phyloP scores from a whole-genome alignment of 2,888 invertebrate genomes.

The Gymnosoma rotundatum region DNA sequence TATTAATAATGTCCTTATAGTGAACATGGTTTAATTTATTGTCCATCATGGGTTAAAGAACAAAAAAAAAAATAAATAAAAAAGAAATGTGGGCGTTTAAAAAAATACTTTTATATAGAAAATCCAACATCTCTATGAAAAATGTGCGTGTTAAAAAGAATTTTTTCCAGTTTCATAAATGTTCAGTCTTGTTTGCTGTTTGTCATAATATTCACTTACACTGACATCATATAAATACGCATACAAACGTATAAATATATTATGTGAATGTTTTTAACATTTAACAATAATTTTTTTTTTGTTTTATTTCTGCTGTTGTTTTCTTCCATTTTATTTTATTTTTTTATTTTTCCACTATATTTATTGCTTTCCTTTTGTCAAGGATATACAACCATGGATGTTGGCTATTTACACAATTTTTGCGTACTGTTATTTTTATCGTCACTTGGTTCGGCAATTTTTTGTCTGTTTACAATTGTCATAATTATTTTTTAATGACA shows the following conservation, averaged over 20 bases:
- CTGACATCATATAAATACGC: background rate
- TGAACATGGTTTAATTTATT: too few species aligned
- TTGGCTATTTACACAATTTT: constrained; percentile 22
- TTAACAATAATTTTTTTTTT: constrained; percentile 22
- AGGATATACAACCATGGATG: constrained; percentile 16
- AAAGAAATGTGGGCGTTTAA: background rate
- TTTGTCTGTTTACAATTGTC: constrained; percentile 45
- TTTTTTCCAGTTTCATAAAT: constrained; percentile 19
- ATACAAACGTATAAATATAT: background rate
- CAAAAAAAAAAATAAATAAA: background rate
- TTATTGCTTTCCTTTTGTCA: constrained; percentile 12
- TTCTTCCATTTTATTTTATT: background rate
- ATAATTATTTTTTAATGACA: constrained; percentile 65
- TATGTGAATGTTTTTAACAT: background rate
- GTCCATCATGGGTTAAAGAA: too few species aligned
- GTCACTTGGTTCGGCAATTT: background rate
- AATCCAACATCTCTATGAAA: constrained; percentile 23
- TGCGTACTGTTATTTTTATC: constrained; percentile 40
- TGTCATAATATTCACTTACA: constrained; percentile 4
- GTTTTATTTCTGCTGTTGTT: constrained; percentile 19
- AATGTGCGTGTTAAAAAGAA: constrained; percentile 47
- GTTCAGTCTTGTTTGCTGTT: constrained; percentile 22
- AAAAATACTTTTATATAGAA: too few species aligned
- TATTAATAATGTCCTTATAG: too few species aligned
- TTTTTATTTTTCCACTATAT: too few species aligned